Conservation (phyloP, 1,140 invertebrate species). For the Drosophila sechellia region DNA sequence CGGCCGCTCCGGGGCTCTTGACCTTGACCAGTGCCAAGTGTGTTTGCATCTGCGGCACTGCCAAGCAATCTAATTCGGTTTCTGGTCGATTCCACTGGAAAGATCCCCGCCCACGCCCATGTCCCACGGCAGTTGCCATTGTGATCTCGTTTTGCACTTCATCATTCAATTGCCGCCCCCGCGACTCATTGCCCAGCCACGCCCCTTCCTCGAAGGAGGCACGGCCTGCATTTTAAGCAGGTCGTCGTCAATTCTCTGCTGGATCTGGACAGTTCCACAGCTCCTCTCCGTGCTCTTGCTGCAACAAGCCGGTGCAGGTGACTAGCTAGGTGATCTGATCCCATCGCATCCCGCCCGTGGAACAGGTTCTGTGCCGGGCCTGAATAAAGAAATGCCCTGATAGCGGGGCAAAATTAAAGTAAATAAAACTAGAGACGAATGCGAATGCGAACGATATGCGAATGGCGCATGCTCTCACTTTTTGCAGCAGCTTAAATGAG, state of each 20-base stretch:
- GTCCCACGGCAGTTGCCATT: slow-evolving; percentile 10
- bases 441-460: neutral
- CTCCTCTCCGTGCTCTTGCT: neutral
- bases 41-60: no score
- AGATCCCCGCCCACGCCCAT: slow-evolving; percentile 11
- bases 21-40: slow-evolving; percentile 20
- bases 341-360: slow-evolving; percentile 17
- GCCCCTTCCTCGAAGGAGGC: slow-evolving; percentile 9
- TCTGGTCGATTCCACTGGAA: slow-evolving; percentile 11
- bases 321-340: slow-evolving; percentile 30
- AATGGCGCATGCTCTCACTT: slow-evolving; percentile 7
- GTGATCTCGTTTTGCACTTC: slow-evolving; percentile 11
- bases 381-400: slow-evolving; percentile 12
- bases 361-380: slow-evolving; percentile 30
- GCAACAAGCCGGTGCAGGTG: neutral
- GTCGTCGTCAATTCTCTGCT: slow-evolving; percentile 26
- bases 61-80: slow-evolving; percentile 17
- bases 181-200: slow-evolving; percentile 27
- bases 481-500: neutral
- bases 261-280: neutral
- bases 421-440: neutral
- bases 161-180: slow-evolving; percentile 19
- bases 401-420: slow-evolving; percentile 19
- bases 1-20: slow-evolving; percentile 11
- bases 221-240: slow-evolving; percentile 42